Evolutionary conservation across 2,113 vertebrate species (phyloP), one percentile per base, ranked within the genome.

Genomic region (Cygnus atratus): DNA sequence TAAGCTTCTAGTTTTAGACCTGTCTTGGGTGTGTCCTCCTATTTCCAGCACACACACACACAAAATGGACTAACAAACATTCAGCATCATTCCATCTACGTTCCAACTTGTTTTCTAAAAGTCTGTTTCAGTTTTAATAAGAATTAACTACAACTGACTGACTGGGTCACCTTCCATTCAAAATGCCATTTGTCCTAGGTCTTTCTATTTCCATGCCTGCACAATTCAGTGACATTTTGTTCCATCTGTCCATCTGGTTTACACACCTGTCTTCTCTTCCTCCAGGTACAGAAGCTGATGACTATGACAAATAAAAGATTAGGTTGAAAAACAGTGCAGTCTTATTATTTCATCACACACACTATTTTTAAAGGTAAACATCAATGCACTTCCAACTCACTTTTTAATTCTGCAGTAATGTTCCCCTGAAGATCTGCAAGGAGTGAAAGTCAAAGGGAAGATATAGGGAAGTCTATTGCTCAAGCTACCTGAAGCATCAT

Each of bases 171-270:
- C 93, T 91, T 94, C 48, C 35, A 78, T 55, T 66, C 66, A 82
- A 88, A 94, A 84, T 37, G 31, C 25, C 58, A 43, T 73, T 96
- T 91, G 77, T 84, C 80, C 84, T 13, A 37, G 13, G 48, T 79
- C 35, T 75, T 76, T 72, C 80, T 89, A 17, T 87, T 96, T 95
- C 89, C 87, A 73, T 6, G 6, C 68, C 61, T 90, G 74, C 66
- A 92, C 86, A 76, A 71, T 73, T 89, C 84, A 50, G 78, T 82
- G 84, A 94, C 84, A 87, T 75, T 94, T 94, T 94, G 80, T 92
- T 96, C 95, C 87, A 87, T 82, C 95, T 92, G 92, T 93, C 92
- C 96, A 93, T 96, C 95, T 95, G 96, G 80, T 89, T 96, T 90
- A 62, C 84, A 78, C 94, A 96, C 86, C 95, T 97, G 96, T 74